phyloP scores from a whole-genome alignment of 2,797 vertebrate genomes.

The Apodemus agrarius region DNA sequence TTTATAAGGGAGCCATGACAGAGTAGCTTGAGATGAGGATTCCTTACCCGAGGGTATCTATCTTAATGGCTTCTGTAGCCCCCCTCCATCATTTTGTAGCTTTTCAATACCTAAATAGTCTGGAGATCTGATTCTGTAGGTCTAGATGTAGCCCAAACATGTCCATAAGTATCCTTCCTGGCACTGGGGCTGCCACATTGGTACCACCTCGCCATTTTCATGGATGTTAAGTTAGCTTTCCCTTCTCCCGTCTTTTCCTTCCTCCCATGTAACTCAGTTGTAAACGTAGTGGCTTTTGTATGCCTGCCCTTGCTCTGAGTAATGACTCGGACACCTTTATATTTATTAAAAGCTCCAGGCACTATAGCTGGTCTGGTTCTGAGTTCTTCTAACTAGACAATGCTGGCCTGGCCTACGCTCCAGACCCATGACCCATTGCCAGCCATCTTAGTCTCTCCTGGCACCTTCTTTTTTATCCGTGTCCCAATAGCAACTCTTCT shows the following conservation, averaged over 20 bases:
- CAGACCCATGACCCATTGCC: background rate
- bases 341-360: background rate
- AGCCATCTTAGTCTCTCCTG: background rate
- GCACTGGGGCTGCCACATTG: background rate
- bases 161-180: background rate
- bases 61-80: background rate
- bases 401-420: background rate
- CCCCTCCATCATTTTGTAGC: background rate
- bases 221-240: background rate
- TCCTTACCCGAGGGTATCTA: background rate
- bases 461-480: background rate
- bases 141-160: accelerated
- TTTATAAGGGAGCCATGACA: accelerated
- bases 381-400: background rate
- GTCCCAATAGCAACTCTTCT: background rate
- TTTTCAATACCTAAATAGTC: background rate
- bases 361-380: background rate
- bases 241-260: background rate
- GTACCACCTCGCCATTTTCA: background rate
- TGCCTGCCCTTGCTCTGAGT: background rate
- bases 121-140: background rate
- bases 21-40: background rate
- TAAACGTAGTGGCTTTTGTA: background rate
- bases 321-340: background rate
- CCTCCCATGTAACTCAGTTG: background rate